A percentile compares a stretch with the other conserved stretches of the same genome.
These are phyloP conservation scores for human DNA, from an alignment of 2,113 vertebrate genomes.

Conservation along the genomic window DNA sequence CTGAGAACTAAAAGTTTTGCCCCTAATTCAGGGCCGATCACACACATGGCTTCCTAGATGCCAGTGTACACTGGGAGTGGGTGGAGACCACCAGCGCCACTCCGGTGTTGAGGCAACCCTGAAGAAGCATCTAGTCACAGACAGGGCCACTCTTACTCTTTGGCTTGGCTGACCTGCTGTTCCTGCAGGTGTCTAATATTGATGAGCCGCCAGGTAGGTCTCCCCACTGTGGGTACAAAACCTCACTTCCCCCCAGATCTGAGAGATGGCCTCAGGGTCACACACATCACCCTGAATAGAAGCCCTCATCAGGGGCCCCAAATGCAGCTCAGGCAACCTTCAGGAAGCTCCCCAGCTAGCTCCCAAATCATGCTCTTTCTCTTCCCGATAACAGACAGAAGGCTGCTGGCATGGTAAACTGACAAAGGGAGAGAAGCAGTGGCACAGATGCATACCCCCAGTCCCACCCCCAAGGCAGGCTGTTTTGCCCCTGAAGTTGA, in stretches of 20 bases:
- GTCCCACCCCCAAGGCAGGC: accelerated
- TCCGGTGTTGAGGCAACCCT: background rate
- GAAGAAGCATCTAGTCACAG: background rate
- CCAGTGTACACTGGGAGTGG: background rate
- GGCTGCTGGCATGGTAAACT: background rate
- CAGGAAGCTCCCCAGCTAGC: background rate
- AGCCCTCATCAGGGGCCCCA: background rate
- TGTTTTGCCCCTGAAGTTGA: background rate
- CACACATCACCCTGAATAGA: background rate
- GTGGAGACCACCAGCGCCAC: background rate
- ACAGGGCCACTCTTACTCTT: background rate
- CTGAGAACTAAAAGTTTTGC: background rate
- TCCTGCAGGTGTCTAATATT: background rate
- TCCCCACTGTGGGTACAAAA: background rate
- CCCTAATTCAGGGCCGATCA: background rate
- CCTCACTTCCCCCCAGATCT: background rate
- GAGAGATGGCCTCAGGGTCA: background rate
- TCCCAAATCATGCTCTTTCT: background rate
- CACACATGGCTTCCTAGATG: background rate
- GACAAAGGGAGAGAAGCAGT: background rate
- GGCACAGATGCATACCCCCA: background rate
- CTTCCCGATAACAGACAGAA: background rate
- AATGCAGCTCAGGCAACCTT: background rate
- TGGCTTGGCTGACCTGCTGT: background rate
- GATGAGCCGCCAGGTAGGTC: no score